These are phyloP conservation scores for Synergus umbraculus DNA, from an alignment of 2,888 invertebrate species.

Conservation along the genomic window DNA sequence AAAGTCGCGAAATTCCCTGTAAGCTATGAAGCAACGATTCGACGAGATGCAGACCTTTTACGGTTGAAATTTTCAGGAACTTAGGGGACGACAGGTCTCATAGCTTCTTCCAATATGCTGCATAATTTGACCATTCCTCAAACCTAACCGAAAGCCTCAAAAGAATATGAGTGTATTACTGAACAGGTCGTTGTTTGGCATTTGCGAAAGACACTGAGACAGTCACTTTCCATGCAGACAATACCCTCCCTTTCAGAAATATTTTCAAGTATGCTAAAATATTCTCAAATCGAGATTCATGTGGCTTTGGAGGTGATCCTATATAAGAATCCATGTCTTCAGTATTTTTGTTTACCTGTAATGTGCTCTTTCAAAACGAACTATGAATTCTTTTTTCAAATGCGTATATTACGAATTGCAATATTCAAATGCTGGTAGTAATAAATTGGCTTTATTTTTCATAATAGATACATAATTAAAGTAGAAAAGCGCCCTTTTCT, in stretches of 20 bases:
- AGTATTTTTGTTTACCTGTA: background rate
- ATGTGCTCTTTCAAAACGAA: too few relatives aligned
- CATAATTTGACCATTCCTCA: conserved; percentile 70
- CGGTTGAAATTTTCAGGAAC: background rate
- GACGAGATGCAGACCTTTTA: background rate
- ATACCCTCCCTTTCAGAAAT: conserved; percentile 13
- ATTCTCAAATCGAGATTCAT: conserved; percentile 42
- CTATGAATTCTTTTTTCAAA: too few relatives aligned
- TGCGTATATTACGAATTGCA: too few relatives aligned
- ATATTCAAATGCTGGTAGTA: too few relatives aligned
- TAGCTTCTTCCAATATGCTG: conserved; percentile 65
- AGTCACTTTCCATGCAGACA: conserved; percentile 13
- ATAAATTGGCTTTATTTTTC: too few relatives aligned
- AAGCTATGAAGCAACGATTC: background rate
- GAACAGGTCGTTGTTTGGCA: conserved; percentile 28
- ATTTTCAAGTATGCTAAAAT: conserved; percentile 41
- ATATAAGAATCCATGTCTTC: background rate
- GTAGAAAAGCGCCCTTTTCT: too few relatives aligned
- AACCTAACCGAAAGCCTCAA: conserved; percentile 44
- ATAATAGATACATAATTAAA: too few relatives aligned
- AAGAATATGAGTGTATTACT: conserved; percentile 30
- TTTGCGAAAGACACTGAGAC: background rate
- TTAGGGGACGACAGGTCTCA: background rate
- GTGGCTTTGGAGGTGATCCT: conserved; percentile 12
- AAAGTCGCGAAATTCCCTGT: conserved; percentile 10